A percentile compares a stretch with the other conserved stretches of the same genome.
These are phyloP conservation scores for Arctopsyche grandis DNA, from an alignment of 1,140 invertebrate species.

Conservation along the genomic window DNA sequence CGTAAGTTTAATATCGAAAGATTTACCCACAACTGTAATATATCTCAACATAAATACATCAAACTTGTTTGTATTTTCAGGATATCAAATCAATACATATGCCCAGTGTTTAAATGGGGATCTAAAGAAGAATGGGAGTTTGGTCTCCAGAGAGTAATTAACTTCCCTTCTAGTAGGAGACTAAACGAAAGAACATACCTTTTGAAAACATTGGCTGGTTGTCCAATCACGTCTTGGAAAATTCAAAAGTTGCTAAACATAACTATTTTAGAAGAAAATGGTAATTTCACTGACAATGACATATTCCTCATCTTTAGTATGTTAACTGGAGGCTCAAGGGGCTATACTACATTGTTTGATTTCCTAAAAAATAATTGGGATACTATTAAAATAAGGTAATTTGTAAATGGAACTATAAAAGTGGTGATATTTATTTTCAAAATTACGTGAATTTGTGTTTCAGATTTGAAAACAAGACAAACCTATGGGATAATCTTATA, in stretches of 20 bases:
- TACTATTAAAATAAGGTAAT: slow-evolving; percentile 70
- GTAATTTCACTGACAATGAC: slow-evolving; percentile 78
- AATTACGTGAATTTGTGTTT: slow-evolving; percentile 47
- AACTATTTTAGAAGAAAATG: slow-evolving; percentile 72
- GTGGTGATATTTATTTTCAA: neutral
- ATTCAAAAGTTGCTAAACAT: slow-evolving; percentile 75
- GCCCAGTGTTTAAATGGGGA: slow-evolving; percentile 82
- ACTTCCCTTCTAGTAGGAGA: slow-evolving; percentile 74
- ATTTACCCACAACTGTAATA: slow-evolving; percentile 12
- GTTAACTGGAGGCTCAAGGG: slow-evolving; percentile 72
- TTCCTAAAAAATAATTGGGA: slow-evolving; percentile 76
- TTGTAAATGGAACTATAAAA: neutral
- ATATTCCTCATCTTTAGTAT: slow-evolving; percentile 77
- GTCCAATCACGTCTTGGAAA: slow-evolving; percentile 74
- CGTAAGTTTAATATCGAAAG: slow-evolving; percentile 66
- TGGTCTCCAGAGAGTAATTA: slow-evolving; percentile 76
- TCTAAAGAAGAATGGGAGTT: slow-evolving; percentile 81
- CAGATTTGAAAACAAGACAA: slow-evolving; percentile 73
- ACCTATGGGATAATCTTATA: slow-evolving; percentile 78
- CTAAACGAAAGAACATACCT: slow-evolving; percentile 79
- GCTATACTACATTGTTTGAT: slow-evolving; percentile 75
- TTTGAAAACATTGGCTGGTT: slow-evolving; percentile 78
- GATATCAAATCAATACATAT: slow-evolving; percentile 76
- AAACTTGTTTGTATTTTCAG: slow-evolving; percentile 59
- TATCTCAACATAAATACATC: slow-evolving; percentile 2